phyloP scores from a whole-genome alignment of 2,888 invertebrate species.

The Agonopterix arenella region DNA sequence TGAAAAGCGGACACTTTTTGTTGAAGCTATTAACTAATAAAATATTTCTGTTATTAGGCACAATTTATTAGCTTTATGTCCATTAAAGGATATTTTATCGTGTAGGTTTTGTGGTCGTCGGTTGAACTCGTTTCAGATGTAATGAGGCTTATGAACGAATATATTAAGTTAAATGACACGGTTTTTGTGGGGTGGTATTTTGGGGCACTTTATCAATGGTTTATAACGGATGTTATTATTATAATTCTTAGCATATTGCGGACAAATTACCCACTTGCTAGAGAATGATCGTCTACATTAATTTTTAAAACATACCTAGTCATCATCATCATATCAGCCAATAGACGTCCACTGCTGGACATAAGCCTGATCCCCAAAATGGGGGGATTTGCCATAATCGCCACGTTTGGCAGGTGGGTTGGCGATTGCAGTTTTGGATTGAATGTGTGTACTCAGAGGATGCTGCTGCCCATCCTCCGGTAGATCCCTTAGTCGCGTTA shows the following conservation, averaged over 20 bases:
- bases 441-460: too few relatives aligned
- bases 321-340: too few relatives aligned
- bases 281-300: too few relatives aligned
- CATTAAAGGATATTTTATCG: conserved; percentile 66
- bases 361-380: too few relatives aligned
- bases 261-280: too few relatives aligned
- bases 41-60: conserved; percentile 68
- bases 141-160: conserved; percentile 41
- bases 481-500: too few relatives aligned
- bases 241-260: neutral
- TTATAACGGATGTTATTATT: neutral
- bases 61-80: conserved; percentile 61
- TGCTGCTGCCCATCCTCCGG: too few relatives aligned
- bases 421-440: too few relatives aligned
- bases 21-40: conserved; percentile 48
- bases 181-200: conserved; percentile 6
- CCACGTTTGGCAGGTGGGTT: too few relatives aligned
- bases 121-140: conserved; percentile 38
- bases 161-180: conserved; percentile 25
- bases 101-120: conserved; percentile 54
- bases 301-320: too few relatives aligned
- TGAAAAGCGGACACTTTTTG: conserved; percentile 62
- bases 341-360: too few relatives aligned
- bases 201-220: neutral
- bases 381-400: too few relatives aligned